Evolutionary conservation across 2,113 vertebrate genomes (phyloP).

Genomic region (Propithecus coquereli): DNA sequence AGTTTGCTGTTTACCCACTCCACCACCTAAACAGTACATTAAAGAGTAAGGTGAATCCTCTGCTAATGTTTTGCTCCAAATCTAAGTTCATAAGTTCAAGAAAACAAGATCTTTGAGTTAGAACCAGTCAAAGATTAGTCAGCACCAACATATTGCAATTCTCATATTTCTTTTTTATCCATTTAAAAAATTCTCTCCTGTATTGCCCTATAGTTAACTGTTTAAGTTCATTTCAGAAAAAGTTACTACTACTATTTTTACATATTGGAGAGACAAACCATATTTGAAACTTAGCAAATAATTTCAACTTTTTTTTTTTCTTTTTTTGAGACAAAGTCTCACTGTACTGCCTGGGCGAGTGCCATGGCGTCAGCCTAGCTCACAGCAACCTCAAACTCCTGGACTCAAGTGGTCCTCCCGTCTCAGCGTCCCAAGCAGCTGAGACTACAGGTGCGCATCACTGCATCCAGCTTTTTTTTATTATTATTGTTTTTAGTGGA

Average conservation of each 20-base stretch:
- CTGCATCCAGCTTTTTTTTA: too few relatives aligned
- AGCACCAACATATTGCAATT: neutral
- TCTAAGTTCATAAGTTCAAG: neutral
- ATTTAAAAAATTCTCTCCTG: neutral
- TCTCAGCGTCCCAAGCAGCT: too few relatives aligned
- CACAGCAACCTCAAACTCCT: too few relatives aligned
- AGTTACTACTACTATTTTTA: conserved; percentile 11
- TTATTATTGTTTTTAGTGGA: too few relatives aligned
- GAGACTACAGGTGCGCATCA: too few relatives aligned
- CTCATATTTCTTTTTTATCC: neutral
- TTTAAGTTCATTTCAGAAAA: conserved; percentile 21
- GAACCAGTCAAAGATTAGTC: neutral
- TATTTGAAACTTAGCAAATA: conserved; percentile 34
- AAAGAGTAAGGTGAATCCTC: neutral
- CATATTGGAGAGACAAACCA: neutral
- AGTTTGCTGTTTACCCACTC: neutral
- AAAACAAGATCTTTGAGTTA: neutral
- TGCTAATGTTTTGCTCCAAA: neutral
- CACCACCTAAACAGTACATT: neutral
- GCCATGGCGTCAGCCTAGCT: too few relatives aligned
- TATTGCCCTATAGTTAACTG: neutral
- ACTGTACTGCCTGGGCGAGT: too few relatives aligned
- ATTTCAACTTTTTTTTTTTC: conserved; percentile 2
- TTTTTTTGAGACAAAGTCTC: neutral
- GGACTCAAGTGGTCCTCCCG: too few relatives aligned